Evolutionary conservation across 1,140 invertebrate species (phyloP).

Genomic region (Drosophila seguyi): DNA sequence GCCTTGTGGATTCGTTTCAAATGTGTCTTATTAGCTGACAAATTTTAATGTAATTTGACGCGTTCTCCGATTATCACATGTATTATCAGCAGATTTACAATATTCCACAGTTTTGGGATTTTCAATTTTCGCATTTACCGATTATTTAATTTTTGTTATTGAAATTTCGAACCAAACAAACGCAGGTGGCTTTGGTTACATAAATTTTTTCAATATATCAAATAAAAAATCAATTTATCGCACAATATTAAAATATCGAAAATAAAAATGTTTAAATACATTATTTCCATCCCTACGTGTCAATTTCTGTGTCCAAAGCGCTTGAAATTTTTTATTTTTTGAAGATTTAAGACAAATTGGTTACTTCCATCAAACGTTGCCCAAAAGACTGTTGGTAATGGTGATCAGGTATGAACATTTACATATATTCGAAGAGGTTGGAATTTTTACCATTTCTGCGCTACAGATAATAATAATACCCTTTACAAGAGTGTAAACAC

Average conservation of each 20-base stretch:
- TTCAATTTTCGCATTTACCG: too few species aligned
- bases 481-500: constrained; percentile 6
- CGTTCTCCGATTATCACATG: constrained; percentile 6
- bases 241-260: too few species aligned
- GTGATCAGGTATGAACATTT: not conserved
- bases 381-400: not conserved
- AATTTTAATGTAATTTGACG: not conserved
- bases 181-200: too few species aligned
- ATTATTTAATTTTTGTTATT: too few species aligned
- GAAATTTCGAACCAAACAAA: too few species aligned
- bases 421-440: not conserved
- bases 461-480: constrained; percentile 5
- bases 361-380: not conserved
- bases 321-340: not conserved
- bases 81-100: not conserved
- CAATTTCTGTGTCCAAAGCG: not conserved
- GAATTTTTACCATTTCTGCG: not conserved
- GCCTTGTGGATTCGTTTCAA: not conserved
- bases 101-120: not conserved
- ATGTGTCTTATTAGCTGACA: not conserved
- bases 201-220: too few species aligned
- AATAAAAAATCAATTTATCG: too few species aligned
- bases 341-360: not conserved
- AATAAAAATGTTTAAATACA: too few species aligned
- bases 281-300: too few species aligned